Evolutionary conservation across 2,797 vertebrate genomes (phyloP).

Genomic region (Eutrigla gurnardus): DNA sequence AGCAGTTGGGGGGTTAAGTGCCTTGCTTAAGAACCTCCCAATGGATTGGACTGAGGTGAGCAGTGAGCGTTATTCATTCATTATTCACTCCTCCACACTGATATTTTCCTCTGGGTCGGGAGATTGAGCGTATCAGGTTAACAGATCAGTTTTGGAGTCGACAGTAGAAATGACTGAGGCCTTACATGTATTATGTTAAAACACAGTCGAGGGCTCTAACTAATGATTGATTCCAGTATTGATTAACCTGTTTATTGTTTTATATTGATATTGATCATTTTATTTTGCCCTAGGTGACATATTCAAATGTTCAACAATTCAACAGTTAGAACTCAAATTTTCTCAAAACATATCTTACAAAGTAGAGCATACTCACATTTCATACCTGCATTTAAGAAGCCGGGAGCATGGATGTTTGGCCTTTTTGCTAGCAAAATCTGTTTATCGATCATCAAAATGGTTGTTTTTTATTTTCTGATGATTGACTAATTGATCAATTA

Average conservation of each 20-base stretch:
- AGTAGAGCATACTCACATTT: not conserved
- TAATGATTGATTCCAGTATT: not conserved
- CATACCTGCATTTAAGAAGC: not conserved
- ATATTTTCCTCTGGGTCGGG: not conserved
- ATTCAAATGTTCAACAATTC: not conserved
- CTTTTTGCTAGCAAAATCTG: not conserved
- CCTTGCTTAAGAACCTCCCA: conserved; percentile 5
- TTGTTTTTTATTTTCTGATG: not conserved
- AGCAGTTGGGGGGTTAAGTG: not conserved
- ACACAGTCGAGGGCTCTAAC: not conserved
- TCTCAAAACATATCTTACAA: not conserved
- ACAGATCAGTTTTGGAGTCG: not conserved
- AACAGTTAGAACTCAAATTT: not conserved
- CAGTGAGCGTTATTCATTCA: not conserved
- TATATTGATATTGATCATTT: not conserved
- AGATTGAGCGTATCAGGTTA: not conserved
- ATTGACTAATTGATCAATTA: not conserved
- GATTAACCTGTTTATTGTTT: not conserved
- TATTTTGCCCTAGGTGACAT: not conserved
- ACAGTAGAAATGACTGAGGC: not conserved
- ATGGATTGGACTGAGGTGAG: not conserved
- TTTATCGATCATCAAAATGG: not conserved
- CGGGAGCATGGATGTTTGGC: not conserved
- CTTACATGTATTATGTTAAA: not conserved
- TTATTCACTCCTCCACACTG: not conserved